Base-by-base conservation (phyloP, 2,797 vertebrate species). In the Muscicapa striata region DNA sequence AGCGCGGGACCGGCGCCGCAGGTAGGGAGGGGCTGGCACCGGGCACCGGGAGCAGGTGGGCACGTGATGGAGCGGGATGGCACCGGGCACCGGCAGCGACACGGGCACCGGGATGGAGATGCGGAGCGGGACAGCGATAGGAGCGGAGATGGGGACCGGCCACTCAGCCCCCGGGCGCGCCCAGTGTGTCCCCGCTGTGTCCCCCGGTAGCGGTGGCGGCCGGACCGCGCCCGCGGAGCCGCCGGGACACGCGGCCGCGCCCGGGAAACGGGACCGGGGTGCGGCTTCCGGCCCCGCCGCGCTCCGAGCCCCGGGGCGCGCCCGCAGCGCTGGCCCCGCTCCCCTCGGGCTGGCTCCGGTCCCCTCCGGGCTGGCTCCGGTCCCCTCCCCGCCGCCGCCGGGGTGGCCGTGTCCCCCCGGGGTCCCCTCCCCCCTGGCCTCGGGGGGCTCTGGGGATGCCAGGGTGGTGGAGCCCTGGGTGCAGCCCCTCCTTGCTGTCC, bases 1-100 rank as follows among this genome's bases (percentile, higher is more conserved):
- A 88, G 43, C 58, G 84, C 83, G 83, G 92, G 84, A 91, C 46
- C 68, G 62, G 83, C 79, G 69, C 79, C 79, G 69, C 88, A 94
- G 92, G 92, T 94, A 94, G 83, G 78, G 72, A 41, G 49, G 84
- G 84, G 54, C 52, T 73, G 85, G 57, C 21, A 43, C 41, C 72
- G 82, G 72, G 58, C 43, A 12, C 29, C 75, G 29, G 36, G 58
- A 27, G 11, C 59, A 63, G 59, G 74, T 43, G 74, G 74, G 74
- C 74, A 52, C 38, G 32, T 43, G 74, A 11, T 30, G 59, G 38
- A 30, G 11, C 26, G 59, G 59, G 74, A 23, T 12, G 38, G 48
- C 54, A 36, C 48, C 48, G 57, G 89, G 62, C 32, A 78, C 30
- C 75, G 59, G 32, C 26, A 55, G 40, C 40, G n/a, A 13, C 29